Evolutionary conservation across 2,797 vertebrate species (phyloP), one percentile per base, ranked within the genome.

Genomic region (Cheirogaleus major): DNA sequence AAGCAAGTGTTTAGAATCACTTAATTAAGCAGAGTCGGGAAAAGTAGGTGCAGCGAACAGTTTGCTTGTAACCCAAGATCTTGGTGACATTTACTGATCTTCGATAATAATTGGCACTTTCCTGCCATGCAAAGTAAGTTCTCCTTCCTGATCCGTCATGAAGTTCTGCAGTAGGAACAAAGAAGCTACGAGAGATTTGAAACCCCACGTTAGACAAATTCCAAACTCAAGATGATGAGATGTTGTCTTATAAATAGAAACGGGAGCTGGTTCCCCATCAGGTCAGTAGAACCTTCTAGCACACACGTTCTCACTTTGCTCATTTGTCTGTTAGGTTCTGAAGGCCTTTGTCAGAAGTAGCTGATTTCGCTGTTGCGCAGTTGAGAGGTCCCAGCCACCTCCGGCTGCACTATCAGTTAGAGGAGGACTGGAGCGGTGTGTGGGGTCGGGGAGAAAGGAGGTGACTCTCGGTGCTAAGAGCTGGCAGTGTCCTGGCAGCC

Each of bases 241-340:
- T 7, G 23, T 13, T 18, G 5, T 17, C 41, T 79, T 63, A 4
- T 35, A 76, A 32, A 4, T 8, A 17, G 63, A 35, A 45, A 22
- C 1, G 9, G 32, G 45, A 38, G 52, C 0, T 0, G 2, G n/a
- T 17, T 55, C 35, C 50, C 12, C 9, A 30, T 23, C 6, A 2
- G 4, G 25, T 11, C 70, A 2, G 22, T 2, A n/a, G 73, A 17
- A 7, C 59, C 38, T 17, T 35, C 38, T 15, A 38, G 79, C 30
- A 1, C 25, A 5, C 4, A 12, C 0, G 0, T 32, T 14, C 12
- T 7, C 1, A 8, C 4, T 55, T 30, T 41, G 13, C 55, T n/a
- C 4, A 10, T 79, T 48, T 55, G 63, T 23, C 43, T 48, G 20
- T 20, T 38, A 59, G 30, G 50, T 41, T 43, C n/a, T 9, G 15